A percentile compares a stretch with the other conserved stretches of the same genome.
Evolutionary conservation across 2,888 invertebrate genomes (phyloP).

Genomic region (Lithophane semibrunnea): DNA sequence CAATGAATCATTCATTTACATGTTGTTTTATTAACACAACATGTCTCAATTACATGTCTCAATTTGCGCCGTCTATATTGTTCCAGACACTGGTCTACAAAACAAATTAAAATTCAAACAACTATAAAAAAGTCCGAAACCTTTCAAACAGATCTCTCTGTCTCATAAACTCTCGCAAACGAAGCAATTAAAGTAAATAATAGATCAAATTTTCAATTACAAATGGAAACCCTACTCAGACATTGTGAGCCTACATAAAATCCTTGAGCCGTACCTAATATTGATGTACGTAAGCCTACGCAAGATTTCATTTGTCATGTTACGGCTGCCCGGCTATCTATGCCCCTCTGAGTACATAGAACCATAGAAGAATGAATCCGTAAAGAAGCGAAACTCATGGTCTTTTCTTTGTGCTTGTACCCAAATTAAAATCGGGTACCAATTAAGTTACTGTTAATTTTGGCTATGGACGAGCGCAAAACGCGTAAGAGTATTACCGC

Average conservation of each 20-base stretch:
- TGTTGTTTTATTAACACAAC: background rate
- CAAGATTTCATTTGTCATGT: slow-evolving; percentile 54
- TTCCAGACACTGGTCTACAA: background rate
- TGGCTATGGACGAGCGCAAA: no score
- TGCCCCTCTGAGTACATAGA: slow-evolving; percentile 1
- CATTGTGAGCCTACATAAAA: slow-evolving; percentile 31
- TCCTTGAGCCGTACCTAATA: slow-evolving; percentile 33
- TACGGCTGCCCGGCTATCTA: slow-evolving; percentile 29
- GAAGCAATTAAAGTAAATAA: slow-evolving; percentile 47
- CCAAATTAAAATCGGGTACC: background rate
- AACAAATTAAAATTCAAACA: slow-evolving; percentile 21
- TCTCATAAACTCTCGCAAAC: slow-evolving; percentile 34
- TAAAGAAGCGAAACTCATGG: slow-evolving; percentile 1
- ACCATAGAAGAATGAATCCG: background rate
- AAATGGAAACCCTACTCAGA: slow-evolving; percentile 47
- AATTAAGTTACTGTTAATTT: background rate
- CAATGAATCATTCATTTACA: background rate
- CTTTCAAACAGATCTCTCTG: background rate
- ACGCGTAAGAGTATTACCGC: background rate
- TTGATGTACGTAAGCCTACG: slow-evolving; percentile 37
- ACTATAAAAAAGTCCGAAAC: slow-evolving; percentile 13
- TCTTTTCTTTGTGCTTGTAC: background rate
- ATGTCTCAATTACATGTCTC: background rate
- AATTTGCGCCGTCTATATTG: background rate
- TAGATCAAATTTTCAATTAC: slow-evolving; percentile 55